A percentile compares a stretch with the other conserved stretches of the same genome.
Evolutionary conservation across 2,888 invertebrate species (phyloP).

Genomic region (Selenia dentaria): DNA sequence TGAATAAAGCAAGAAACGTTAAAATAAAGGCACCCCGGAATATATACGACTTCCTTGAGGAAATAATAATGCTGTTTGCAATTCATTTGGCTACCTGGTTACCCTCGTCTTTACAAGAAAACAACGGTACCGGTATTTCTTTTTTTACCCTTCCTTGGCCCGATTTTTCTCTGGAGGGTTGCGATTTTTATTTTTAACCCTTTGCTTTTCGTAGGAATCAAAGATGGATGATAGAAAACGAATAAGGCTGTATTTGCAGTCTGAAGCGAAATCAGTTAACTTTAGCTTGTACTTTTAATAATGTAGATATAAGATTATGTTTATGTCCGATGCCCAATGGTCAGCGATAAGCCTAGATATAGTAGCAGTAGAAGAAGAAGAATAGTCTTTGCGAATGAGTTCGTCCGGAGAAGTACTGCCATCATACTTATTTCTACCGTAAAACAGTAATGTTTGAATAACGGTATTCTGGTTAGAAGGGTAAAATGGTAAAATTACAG

Average conservation of each 20-base stretch:
- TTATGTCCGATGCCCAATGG: too few species aligned
- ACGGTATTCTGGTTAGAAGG: too few species aligned
- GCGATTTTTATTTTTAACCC: slow-evolving; percentile 75
- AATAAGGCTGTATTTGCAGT: slow-evolving; percentile 48
- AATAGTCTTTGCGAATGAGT: too few species aligned
- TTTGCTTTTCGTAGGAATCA: slow-evolving; percentile 72
- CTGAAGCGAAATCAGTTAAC: too few species aligned
- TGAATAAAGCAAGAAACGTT: slow-evolving; percentile 78
- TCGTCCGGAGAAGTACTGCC: too few species aligned
- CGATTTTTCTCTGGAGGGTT: slow-evolving; percentile 71
- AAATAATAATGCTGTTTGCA: slow-evolving; percentile 86
- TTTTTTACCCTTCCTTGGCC: slow-evolving; percentile 62
- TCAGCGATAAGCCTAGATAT: too few species aligned
- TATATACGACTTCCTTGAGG: slow-evolving; percentile 85
- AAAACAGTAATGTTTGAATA: too few species aligned
- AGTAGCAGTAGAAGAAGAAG: too few species aligned
- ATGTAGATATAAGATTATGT: too few species aligned
- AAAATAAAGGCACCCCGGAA: slow-evolving; percentile 81
- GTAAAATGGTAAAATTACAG: too few species aligned
- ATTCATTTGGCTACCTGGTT: slow-evolving; percentile 84
- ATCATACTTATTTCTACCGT: too few species aligned
- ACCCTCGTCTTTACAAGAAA: slow-evolving; percentile 73
- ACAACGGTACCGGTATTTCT: slow-evolving; percentile 63
- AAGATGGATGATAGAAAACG: slow-evolving; percentile 61
- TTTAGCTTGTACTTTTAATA: too few species aligned